phyloP scores from a whole-genome alignment of 2,113 vertebrate species.

The Ptilorrhoa leucosticta region DNA sequence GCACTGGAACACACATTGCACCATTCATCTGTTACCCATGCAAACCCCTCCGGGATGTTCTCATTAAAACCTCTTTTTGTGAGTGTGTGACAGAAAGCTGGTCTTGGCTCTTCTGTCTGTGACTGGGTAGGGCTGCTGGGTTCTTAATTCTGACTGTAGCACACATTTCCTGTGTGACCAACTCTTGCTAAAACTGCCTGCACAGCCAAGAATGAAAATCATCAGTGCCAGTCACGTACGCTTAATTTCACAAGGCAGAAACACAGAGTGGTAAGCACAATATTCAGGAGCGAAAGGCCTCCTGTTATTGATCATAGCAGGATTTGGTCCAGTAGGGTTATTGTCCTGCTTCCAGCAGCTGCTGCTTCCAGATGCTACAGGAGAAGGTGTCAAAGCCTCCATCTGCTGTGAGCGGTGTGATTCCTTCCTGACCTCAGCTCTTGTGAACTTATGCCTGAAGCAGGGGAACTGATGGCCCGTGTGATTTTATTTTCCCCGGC shows the following conservation, averaged over 20 bases:
- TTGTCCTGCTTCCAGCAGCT: background rate
- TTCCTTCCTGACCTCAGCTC: slow-evolving; percentile 12
- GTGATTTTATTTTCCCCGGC: background rate
- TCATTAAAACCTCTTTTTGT: background rate
- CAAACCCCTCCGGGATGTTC: background rate
- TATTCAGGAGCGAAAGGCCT: background rate
- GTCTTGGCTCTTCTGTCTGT: background rate
- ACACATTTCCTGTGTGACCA: background rate
- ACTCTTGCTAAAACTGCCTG: background rate
- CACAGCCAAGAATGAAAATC: background rate
- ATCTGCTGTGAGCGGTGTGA: background rate
- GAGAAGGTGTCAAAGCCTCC: slow-evolving; percentile 21
- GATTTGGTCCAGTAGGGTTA: background rate
- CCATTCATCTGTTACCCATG: background rate
- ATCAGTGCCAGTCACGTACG: background rate
- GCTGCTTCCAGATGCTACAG: background rate
- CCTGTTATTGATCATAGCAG: background rate
- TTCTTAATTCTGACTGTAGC: background rate
- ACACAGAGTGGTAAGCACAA: background rate
- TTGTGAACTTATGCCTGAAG: background rate
- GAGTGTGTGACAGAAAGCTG: background rate
- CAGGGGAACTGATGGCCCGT: background rate
- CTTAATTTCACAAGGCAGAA: background rate
- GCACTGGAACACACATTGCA: background rate
- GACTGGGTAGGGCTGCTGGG: background rate